Conservation (phyloP, 1,140 invertebrate genomes). For the Macrobrachium rosenbergii region DNA sequence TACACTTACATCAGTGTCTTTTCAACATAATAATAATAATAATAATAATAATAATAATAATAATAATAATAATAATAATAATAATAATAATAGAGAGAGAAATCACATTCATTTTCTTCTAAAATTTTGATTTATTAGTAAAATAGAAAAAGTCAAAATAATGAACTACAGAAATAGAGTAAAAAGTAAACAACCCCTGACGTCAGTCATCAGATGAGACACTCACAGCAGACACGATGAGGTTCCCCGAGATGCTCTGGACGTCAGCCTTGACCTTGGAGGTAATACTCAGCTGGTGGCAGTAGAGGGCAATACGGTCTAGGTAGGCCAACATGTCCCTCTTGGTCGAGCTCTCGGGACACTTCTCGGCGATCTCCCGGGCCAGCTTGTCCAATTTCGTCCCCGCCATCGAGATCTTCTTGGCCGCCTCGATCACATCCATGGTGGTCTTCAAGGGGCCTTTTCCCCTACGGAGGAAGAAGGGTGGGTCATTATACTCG, state of each 20-base stretch:
- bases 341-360: conserved; percentile 97
- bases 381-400: conserved; percentile 97
- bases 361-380: conserved; percentile 95
- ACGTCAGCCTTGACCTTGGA: conserved; percentile 99
- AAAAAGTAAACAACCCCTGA: neutral
- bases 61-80: no score
- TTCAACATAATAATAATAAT: no score
- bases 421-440: conserved; percentile 99
- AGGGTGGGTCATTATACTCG: no score
- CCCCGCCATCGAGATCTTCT: conserved; percentile 98
- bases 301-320: conserved; percentile 95
- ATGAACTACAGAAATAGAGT: neutral
- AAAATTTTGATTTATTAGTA: no score
- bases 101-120: no score
- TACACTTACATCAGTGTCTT: no score
- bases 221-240: conserved; percentile 94
- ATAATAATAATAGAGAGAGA: no score
- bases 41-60: no score
- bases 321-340: conserved; percentile 96
- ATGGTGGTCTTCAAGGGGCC: conserved; percentile 98
- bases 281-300: conserved; percentile 99
- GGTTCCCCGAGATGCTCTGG: conserved; percentile 97
- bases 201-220: neutral
- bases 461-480: conserved; percentile 79
- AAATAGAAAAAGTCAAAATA: no score